Base-by-base conservation (phyloP, 1,140 invertebrate genomes). In the Leucophenga varia region DNA sequence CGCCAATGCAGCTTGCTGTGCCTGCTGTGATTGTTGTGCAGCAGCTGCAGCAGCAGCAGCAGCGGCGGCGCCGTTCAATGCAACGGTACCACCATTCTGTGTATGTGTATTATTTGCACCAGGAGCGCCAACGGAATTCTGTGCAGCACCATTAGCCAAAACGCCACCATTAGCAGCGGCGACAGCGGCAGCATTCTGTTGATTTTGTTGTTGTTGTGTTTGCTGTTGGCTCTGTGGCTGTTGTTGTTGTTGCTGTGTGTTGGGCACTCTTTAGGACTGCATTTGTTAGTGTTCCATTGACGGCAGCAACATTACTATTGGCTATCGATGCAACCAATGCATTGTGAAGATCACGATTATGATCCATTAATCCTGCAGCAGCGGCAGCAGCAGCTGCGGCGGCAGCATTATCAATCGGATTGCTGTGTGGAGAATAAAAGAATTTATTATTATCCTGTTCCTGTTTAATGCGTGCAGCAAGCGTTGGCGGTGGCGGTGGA, bases 341-440 rank as follows among this genome's bases (percentile, higher is more conserved):
- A 57, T 80, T 81, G 73, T 84, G 82, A 47, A 84, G 76, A 50
- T 85, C 83, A 54, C 82, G 80, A 55, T 84, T 82, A 63, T 82
- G 79, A 59, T 85, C 82, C 50, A 85, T 76, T 6, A 78, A 64
- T 46, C 75, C 79, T 21, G 68, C 68, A 28, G 63, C 61, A 14
- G 64, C 61, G 19, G 43, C 49, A 13, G 49, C 49, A 19, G 68
- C 69, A 9, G 69, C 69, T 16, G 68, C 68, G 16, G 69, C 69
- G 49, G 78, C 79, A 54, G 78, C 79, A 57, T 78, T 77, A 55
- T 81, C 75, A 70, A 79, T 71, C 61, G 71, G 57, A 79, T 82
- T 71, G 77, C 80, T 75, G 38, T 75, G 77, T 22, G 78, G 73
- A 0, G 65, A 75, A 61, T 52, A 72, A 36, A 61, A 71, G 55